Base-by-base conservation (phyloP, 2,888 invertebrate species). In the Agrypnus murinus region DNA sequence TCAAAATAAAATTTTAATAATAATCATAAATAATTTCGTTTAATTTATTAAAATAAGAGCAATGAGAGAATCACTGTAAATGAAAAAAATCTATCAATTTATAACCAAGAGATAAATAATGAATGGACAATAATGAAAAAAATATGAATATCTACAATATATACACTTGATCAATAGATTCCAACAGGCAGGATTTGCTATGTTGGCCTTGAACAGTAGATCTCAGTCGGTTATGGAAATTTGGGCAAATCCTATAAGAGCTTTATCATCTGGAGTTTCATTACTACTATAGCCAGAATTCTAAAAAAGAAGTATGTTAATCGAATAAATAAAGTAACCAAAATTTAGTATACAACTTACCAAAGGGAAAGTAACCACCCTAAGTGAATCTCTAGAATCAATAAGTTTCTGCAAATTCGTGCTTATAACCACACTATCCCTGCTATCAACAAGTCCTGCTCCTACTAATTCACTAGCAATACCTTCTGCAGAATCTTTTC, bases 241-340 rank as follows among this genome's bases (percentile, higher is more conserved):
- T 89, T 99, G 98, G 85, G 99, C 99, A 89, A 93, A 99, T 82
- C 99, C 99, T 84, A 98, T 91, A 77, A 99, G 90, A 48, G 97
- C 94, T 83, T 95, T 95, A 86, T 99, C 98, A 86, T 99, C 98
- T 65, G 95, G 92, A 72, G 93, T 90, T 87, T 95, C 96, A 79
- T 92, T 93, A 62, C 90, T 89, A 74, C 89, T 89, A 78, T 89
- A 87, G 72, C 91, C 91, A 71, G 93, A 92, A 84, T 89, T 91
- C 90, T 90, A 80, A 68, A 74, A 79, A 77, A n/a, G n/a, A n/a
- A n/a, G n/a, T n/a, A n/a, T n/a, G 74, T 74, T 2, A 36, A 12
- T 40, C 8, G 14, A 17, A 17, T 31, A 8, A 10, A 31, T 7
- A 38, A 1, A 40, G n/a, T n/a, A n/a, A n/a, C n/a, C 15, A 31